Percentiles rank a stretch among this genome's conserved stretches.
phyloP scores from a whole-genome alignment of 2,888 invertebrate species.

The Cabera pusaria region DNA sequence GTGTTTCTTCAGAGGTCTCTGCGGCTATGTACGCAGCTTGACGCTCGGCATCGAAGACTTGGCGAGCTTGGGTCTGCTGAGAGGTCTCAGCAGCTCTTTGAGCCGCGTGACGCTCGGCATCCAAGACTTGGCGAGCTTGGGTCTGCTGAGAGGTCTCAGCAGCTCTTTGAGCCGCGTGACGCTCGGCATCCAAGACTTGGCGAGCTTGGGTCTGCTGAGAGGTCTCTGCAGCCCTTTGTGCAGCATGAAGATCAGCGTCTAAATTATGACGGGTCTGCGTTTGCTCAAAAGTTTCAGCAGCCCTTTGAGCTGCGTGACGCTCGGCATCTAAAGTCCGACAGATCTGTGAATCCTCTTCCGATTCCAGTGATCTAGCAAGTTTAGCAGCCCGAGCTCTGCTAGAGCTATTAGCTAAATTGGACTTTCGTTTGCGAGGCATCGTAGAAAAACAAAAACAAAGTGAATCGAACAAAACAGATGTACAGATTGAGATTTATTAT shows the following conservation, averaged over 20 bases:
- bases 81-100: constrained; percentile 8
- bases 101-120: constrained; percentile 5
- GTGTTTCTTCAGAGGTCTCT: constrained; percentile 3
- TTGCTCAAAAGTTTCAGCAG: constrained; percentile 1
- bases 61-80: constrained; percentile 4
- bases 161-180: constrained; percentile 6
- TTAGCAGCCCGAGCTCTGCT: constrained; percentile 1
- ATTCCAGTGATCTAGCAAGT: not conserved
- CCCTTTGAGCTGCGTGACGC: constrained; percentile 3
- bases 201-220: constrained; percentile 4
- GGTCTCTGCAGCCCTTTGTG: constrained; percentile 8
- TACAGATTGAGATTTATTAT: no score
- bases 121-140: constrained; percentile 6
- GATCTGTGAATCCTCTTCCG: no score
- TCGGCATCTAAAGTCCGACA: constrained; percentile 2
- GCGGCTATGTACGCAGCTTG: constrained; percentile 3
- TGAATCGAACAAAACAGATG: no score
- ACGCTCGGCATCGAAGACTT: constrained; percentile 6
- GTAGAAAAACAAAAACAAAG: no score
- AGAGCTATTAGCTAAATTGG: constrained; percentile 1
- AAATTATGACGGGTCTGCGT: constrained; percentile 3
- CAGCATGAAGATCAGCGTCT: constrained; percentile 6
- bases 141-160: constrained; percentile 5
- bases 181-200: constrained; percentile 7
- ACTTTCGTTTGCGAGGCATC: no score